These are phyloP conservation scores for Cephus rjabovi DNA, from an alignment of 2,888 invertebrate species.

Conservation along the genomic window DNA sequence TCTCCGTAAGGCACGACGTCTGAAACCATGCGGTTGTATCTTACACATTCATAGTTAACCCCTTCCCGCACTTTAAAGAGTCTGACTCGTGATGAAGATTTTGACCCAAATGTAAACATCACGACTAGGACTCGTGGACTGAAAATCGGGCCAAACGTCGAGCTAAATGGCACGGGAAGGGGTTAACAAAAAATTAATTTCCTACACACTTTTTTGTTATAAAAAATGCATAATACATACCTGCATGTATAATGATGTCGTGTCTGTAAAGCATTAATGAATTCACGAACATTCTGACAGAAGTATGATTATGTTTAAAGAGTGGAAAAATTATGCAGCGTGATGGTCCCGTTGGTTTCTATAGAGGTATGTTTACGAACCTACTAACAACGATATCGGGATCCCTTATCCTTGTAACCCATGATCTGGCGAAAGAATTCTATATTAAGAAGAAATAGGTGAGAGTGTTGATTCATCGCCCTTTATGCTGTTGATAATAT, in stretches of 20 bases:
- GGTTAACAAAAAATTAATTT: background rate
- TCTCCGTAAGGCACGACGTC: background rate
- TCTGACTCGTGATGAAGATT: no score
- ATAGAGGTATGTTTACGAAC: conserved; percentile 8
- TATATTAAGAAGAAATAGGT: background rate
- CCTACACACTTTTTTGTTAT: background rate
- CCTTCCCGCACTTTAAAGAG: no score
- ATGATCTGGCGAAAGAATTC: conserved; percentile 4
- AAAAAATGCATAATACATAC: no score
- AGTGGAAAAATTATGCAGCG: background rate
- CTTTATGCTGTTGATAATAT: background rate
- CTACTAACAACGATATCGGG: conserved; percentile 1
- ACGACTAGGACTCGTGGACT: no score
- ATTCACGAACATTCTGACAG: no score
- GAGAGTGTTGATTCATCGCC: background rate
- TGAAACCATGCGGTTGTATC: background rate
- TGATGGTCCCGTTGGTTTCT: conserved; percentile 3
- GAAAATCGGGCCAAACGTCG: no score
- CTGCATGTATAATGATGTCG: no score
- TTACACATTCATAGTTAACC: background rate
- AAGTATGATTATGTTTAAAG: background rate
- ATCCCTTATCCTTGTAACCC: conserved; percentile 1
- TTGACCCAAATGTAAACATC: no score
- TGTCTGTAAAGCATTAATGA: no score
- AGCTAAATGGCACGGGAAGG: no score